phyloP scores from a whole-genome alignment of 2,113 vertebrate species.

The Eonycteris spelaea region DNA sequence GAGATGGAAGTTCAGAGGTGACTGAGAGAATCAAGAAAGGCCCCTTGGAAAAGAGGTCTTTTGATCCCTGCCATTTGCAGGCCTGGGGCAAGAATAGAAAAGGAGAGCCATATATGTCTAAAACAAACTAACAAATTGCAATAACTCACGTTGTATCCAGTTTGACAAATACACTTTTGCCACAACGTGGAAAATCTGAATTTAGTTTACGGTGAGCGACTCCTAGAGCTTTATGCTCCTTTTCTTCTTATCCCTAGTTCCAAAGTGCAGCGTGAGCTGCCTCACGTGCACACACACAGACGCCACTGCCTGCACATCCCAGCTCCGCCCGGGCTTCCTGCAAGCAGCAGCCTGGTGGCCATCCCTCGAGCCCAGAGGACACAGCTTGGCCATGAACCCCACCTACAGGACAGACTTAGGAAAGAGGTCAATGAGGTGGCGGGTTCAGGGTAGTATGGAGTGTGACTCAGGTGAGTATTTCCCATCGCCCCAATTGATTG shows the following conservation, averaged over 20 bases:
- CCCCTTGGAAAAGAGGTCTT: not conserved
- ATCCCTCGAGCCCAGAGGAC: rapidly evolving
- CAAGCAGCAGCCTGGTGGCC: not conserved
- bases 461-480: not conserved
- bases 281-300: rapidly evolving
- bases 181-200: not conserved
- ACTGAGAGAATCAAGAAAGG: not conserved
- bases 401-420: not conserved
- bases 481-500: not conserved
- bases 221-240: not conserved
- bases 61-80: not conserved
- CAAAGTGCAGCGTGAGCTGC: rapidly evolving
- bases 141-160: not conserved
- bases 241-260: not conserved
- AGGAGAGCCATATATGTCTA: not conserved
- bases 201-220: not conserved
- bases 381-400: rapidly evolving
- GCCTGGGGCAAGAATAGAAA: not conserved
- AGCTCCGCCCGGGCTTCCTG: rapidly evolving
- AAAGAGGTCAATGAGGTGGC: not conserved
- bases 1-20: not conserved
- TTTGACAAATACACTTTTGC: not conserved
- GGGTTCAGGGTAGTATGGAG: not conserved
- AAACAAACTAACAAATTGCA: not conserved
- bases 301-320: rapidly evolving